Evolutionary conservation across 2,888 invertebrate species (phyloP).

Genomic region (Tetramorium bicarinatum): DNA sequence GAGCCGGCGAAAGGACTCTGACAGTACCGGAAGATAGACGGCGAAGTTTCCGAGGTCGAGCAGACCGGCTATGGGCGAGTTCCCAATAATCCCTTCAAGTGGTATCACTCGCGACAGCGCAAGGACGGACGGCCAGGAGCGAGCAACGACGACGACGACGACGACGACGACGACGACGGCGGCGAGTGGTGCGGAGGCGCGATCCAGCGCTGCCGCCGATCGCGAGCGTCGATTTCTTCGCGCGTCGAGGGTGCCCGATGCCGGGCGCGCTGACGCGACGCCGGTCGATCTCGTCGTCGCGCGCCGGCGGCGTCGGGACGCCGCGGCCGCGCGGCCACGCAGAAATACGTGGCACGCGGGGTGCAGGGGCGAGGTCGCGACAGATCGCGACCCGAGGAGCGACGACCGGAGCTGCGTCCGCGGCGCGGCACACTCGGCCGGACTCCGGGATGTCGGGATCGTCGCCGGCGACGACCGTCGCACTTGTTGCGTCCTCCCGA

Average conservation of each 20-base stretch:
- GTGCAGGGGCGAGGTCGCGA: not conserved
- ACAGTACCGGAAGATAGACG: no score
- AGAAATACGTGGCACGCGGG: slow-evolving; percentile 37
- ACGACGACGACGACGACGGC: slow-evolving; percentile 31
- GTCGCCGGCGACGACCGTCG: slow-evolving; percentile 2
- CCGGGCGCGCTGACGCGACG: no score
- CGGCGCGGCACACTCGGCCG: slow-evolving; percentile 38
- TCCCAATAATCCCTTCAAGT: slow-evolving; percentile 76
- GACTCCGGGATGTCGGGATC: not conserved
- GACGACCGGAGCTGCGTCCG: not conserved
- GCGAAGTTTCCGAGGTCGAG: not conserved
- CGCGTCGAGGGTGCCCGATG: not conserved
- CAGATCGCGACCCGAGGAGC: slow-evolving; percentile 6
- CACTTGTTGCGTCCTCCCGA: slow-evolving; percentile 40
- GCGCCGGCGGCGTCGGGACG: slow-evolving; percentile 7
- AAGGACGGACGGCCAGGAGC: slow-evolving; percentile 32
- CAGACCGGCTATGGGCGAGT: slow-evolving; percentile 84
- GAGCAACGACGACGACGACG: slow-evolving; percentile 48
- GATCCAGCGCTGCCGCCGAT: slow-evolving; percentile 41
- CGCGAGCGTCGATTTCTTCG: slow-evolving; percentile 29
- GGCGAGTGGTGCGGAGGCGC: slow-evolving; percentile 28
- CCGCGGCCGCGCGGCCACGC: slow-evolving; percentile 10
- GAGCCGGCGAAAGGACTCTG: no score
- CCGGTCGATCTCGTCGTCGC: not conserved
- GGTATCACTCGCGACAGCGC: slow-evolving; percentile 69